Conservation (phyloP, 92 coral and sea anemone genomes). For the Porites evermanni region DNA sequence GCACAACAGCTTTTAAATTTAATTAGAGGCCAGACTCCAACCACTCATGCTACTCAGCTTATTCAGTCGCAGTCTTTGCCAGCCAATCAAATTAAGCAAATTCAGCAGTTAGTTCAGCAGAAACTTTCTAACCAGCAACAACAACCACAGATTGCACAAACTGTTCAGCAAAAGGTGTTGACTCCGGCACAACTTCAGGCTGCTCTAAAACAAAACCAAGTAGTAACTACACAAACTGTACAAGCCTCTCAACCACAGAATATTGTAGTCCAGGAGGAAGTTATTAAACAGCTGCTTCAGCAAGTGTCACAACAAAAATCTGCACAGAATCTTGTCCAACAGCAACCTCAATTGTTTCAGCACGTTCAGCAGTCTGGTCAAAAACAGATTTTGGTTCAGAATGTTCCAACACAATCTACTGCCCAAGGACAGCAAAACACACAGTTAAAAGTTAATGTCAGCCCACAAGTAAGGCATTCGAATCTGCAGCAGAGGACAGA, state of each 20-base stretch:
- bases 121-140: slow-evolving; percentile 71
- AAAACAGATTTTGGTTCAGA: slow-evolving; percentile 53
- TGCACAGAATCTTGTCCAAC: slow-evolving; percentile 47
- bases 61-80: slow-evolving; percentile 60
- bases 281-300: slow-evolving; percentile 79
- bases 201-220: slow-evolving; percentile 63
- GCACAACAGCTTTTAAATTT: slow-evolving; percentile 63
- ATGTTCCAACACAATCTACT: slow-evolving; percentile 40
- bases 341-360: slow-evolving; percentile 56
- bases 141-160: slow-evolving; percentile 34
- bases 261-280: slow-evolving; percentile 76
- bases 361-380: slow-evolving; percentile 65
- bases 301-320: slow-evolving; percentile 71
- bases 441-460: slow-evolving; percentile 22
- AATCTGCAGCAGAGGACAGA: slow-evolving; percentile 22
- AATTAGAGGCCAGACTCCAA: slow-evolving; percentile 40
- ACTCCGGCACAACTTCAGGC: slow-evolving; percentile 66
- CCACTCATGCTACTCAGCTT: slow-evolving; percentile 21
- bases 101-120: slow-evolving; percentile 86
- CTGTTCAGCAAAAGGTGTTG: slow-evolving; percentile 56
- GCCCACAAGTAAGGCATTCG: slow-evolving; percentile 2
- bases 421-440: slow-evolving; percentile 39
- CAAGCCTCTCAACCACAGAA: slow-evolving; percentile 72
- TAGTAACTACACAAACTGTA: slow-evolving; percentile 43
- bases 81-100: slow-evolving; percentile 71